phyloP scores from a whole-genome alignment of 2,113 vertebrate genomes.

The Lophochroa leadbeateri region DNA sequence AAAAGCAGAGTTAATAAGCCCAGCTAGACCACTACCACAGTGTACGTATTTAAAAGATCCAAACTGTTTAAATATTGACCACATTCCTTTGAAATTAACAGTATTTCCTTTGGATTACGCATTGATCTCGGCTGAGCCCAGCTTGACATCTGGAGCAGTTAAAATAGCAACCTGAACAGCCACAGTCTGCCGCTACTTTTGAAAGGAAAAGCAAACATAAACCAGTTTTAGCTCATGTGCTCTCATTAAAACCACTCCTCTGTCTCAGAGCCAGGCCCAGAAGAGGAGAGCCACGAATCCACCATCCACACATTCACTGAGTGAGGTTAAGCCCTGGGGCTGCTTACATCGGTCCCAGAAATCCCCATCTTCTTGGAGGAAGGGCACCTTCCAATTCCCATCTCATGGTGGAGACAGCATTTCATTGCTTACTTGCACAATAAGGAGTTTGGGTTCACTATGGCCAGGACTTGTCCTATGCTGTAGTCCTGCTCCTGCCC shows the following conservation, averaged over 20 bases:
- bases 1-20: slow-evolving; percentile 42
- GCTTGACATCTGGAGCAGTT: slow-evolving; percentile 57
- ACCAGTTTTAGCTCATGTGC: not conserved
- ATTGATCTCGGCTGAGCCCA: slow-evolving; percentile 10
- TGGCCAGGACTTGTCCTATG: not conserved
- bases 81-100: slow-evolving; percentile 65
- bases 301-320: not conserved
- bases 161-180: slow-evolving; percentile 49
- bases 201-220: not conserved
- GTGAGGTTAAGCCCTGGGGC: fast-evolving
- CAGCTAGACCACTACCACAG: slow-evolving; percentile 22
- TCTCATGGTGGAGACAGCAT: not conserved
- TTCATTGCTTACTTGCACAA: not conserved
- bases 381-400: not conserved
- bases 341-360: not conserved
- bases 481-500: not conserved
- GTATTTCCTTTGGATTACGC: slow-evolving; percentile 62
- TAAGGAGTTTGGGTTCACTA: not conserved
- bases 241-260: not conserved
- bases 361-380: not conserved
- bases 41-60: slow-evolving; percentile 13
- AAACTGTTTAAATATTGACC: slow-evolving; percentile 35
- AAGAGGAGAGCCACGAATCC: not conserved
- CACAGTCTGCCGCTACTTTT: slow-evolving; percentile 11
- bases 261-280: not conserved